Evolutionary conservation across 2,797 vertebrate species (phyloP).

Genomic region (Helostoma temminkii): DNA sequence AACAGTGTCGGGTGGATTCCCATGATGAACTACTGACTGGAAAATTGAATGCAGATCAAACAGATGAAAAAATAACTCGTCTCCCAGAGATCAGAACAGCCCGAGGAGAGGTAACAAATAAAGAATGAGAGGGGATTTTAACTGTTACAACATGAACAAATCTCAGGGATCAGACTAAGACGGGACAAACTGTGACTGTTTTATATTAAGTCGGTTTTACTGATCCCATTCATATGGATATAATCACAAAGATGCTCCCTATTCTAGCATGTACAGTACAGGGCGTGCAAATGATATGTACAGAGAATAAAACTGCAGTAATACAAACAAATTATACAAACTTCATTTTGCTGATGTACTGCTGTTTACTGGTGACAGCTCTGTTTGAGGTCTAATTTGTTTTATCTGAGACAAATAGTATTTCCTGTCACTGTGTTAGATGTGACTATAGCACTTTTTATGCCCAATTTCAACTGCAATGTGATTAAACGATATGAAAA

Average conservation of each 20-base stretch:
- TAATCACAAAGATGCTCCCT: background rate
- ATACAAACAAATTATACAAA: background rate
- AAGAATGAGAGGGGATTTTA: conserved; percentile 23
- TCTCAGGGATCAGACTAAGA: conserved; percentile 18
- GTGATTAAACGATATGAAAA: too few species aligned
- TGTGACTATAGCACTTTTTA: too few species aligned
- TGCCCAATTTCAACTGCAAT: too few species aligned
- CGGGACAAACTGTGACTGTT: background rate
- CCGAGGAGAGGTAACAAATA: conserved; percentile 30
- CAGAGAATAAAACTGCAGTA: too few species aligned
- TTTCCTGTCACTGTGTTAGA: too few species aligned
- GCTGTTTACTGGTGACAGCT: too few species aligned
- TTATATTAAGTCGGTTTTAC: background rate
- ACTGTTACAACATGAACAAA: conserved; percentile 28
- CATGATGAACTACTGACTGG: conserved; percentile 14
- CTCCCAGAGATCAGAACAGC: conserved; percentile 20
- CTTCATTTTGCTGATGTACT: background rate
- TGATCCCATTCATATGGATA: conserved; percentile 25
- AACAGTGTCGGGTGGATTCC: conserved; percentile 20
- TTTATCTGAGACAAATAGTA: too few species aligned
- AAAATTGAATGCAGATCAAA: conserved; percentile 31
- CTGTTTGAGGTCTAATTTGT: too few species aligned
- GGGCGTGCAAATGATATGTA: too few species aligned
- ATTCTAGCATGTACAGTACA: background rate
- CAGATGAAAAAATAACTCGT: conserved; percentile 13